Evolutionary conservation across 2,113 vertebrate species (phyloP).

Genomic region (Circaetus gallicus): DNA sequence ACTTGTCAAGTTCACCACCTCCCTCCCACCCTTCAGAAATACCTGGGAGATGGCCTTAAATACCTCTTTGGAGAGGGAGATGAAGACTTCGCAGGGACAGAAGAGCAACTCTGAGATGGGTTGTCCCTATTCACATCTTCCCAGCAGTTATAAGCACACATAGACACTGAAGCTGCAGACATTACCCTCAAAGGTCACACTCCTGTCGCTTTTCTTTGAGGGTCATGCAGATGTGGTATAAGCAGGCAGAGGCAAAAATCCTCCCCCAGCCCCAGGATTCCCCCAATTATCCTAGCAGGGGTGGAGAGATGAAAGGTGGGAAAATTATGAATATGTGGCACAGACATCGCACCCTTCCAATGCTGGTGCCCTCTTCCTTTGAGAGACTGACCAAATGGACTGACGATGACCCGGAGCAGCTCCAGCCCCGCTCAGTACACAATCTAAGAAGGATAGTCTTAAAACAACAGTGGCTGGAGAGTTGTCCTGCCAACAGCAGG

Average conservation of each 20-base stretch:
- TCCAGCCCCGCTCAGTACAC: neutral
- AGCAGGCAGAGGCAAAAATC: neutral
- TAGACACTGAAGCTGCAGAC: neutral
- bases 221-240: neutral
- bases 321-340: neutral
- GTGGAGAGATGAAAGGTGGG: neutral
- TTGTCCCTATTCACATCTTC: neutral
- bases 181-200: neutral
- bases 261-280: neutral
- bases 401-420: neutral
- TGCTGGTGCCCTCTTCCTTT: neutral
- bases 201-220: neutral
- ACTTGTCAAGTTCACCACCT: neutral
- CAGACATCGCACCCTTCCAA: neutral
- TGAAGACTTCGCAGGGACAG: neutral
- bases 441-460: neutral
- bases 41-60: neutral
- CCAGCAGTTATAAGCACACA: neutral
- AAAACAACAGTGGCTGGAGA: neutral
- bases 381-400: neutral
- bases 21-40: neutral
- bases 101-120: neutral
- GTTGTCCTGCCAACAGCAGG: neutral
- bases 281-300: neutral
- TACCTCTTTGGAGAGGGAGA: neutral